Percentiles rank a stretch among this genome's conserved stretches.
Conservation (phyloP, 2,888 invertebrate genomes). For the Cepaea hortensis region DNA sequence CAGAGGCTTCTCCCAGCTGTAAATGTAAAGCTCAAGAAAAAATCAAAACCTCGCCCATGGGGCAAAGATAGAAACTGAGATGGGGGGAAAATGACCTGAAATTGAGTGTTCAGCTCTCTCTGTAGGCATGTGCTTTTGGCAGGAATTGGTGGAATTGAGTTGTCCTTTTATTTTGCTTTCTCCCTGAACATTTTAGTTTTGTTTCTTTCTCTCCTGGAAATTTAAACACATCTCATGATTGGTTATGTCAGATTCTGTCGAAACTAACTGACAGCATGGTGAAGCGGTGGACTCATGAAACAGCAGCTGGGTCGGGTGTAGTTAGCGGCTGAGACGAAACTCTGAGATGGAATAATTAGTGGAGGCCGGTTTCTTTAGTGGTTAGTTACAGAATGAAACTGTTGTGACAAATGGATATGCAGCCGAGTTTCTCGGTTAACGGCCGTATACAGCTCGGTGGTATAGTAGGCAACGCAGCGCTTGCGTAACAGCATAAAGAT, state of each 20-base stretch:
- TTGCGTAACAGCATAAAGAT: no score
- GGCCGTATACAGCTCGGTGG: no score
- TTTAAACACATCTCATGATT: constrained; percentile 10
- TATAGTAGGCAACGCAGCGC: no score
- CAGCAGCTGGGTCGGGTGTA: no score
- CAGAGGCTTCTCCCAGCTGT: not conserved
- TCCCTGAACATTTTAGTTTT: not conserved
- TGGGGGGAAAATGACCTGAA: constrained; percentile 16
- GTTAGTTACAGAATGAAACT: no score
- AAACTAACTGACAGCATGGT: not conserved
- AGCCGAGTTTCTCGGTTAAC: no score
- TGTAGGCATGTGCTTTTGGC: constrained; percentile 23
- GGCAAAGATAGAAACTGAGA: constrained; percentile 2
- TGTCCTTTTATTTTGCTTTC: constrained; percentile 1
- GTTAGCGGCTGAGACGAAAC: no score
- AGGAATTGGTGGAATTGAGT: constrained; percentile 19
- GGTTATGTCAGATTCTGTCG: constrained; percentile 15
- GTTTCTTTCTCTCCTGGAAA: constrained; percentile 11
- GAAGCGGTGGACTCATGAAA: no score
- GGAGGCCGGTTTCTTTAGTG: no score
- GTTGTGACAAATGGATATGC: no score
- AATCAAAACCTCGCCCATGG: not conserved
- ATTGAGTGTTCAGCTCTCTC: constrained; percentile 33
- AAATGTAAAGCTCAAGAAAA: not conserved
- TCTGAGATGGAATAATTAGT: no score